Conservation (phyloP, 2,113 vertebrate genomes). For the Diphyllodes magnificus region DNA sequence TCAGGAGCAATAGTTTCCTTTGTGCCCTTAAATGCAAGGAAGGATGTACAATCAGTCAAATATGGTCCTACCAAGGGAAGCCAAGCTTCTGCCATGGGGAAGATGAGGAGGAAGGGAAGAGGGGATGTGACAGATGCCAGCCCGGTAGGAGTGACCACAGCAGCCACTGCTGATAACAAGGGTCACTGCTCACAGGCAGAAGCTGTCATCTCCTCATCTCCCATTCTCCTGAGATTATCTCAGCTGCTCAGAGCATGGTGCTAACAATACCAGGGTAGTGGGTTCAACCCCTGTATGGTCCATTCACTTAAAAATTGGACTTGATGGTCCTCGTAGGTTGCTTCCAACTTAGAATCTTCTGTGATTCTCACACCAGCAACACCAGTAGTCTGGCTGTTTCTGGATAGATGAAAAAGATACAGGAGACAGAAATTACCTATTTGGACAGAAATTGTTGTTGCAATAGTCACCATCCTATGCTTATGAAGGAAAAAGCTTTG, state of each 20-base stretch:
- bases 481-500: neutral
- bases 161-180: neutral
- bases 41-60: neutral
- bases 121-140: neutral
- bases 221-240: neutral
- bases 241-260: neutral
- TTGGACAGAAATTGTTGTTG: neutral
- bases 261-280: neutral
- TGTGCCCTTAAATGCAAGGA: neutral
- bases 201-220: neutral
- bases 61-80: neutral
- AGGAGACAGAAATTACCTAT: neutral
- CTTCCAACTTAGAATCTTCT: neutral
- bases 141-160: neutral
- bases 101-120: neutral
- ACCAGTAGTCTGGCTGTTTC: neutral
- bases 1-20: neutral
- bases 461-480: neutral
- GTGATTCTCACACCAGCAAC: neutral
- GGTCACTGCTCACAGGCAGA: neutral
- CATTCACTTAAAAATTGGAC: neutral
- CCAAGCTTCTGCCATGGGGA: neutral
- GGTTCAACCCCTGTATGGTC: neutral
- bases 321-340: neutral
- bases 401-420: neutral